phyloP scores from a whole-genome alignment of 2,113 vertebrate species.

The Terrapene triunguis region DNA sequence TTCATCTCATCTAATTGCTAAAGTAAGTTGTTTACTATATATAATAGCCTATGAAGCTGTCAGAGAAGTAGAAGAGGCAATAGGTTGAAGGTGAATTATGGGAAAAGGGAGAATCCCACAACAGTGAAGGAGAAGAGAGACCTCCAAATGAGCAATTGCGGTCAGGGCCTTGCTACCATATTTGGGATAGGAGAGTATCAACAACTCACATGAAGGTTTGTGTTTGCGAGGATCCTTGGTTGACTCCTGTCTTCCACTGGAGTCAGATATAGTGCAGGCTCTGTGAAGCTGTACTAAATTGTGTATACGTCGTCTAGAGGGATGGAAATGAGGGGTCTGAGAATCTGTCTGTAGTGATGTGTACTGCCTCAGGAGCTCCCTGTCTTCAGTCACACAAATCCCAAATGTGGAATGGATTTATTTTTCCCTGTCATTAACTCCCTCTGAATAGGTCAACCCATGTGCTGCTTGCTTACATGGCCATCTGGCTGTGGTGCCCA shows the following conservation, averaged over 20 bases:
- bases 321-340: not conserved
- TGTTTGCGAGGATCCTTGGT: not conserved
- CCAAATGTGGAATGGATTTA: not conserved
- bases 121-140: not conserved
- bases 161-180: not conserved
- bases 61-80: not conserved
- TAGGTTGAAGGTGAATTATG: not conserved
- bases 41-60: not conserved
- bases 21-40: not conserved
- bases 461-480: not conserved
- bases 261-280: not conserved
- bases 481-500: conserved; percentile 4
- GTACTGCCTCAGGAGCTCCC: not conserved
- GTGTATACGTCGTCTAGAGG: accelerated
- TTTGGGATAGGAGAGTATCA: not conserved
- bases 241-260: not conserved
- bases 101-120: not conserved
- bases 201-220: not conserved
- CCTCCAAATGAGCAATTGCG: not conserved
- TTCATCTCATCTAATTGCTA: not conserved
- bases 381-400: not conserved
- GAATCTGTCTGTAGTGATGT: accelerated
- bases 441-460: not conserved
- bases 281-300: not conserved
- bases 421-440: not conserved